Evolutionary conservation across 35 echinoderm and acorn worm species (phyloP).

Genomic region (Ptychodera flava): DNA sequence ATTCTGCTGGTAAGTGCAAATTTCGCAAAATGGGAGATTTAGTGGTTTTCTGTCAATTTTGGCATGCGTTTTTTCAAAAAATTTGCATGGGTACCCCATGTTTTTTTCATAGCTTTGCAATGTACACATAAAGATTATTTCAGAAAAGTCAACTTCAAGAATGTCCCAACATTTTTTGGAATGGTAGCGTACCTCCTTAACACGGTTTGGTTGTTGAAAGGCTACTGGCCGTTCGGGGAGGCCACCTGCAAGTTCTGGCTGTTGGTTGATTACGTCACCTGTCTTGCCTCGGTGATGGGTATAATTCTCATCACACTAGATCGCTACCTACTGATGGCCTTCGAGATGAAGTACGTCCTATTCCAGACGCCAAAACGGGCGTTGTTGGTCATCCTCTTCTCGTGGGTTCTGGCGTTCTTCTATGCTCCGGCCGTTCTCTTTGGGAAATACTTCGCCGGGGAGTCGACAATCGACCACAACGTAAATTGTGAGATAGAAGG

Average conservation of each 20-base stretch:
- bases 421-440: background rate
- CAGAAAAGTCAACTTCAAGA: no score
- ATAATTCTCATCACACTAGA: conserved; percentile 42
- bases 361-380: conserved; percentile 22
- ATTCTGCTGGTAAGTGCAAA: no score
- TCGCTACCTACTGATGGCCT: conserved; percentile 31
- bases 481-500: conserved; percentile 50
- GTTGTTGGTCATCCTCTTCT: background rate
- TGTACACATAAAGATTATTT: no score
- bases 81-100: no score
- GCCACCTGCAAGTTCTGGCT: conserved; percentile 20
- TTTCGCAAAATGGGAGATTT: no score
- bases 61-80: no score
- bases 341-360: conserved; percentile 15
- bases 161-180: no score
- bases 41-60: no score
- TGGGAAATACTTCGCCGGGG: background rate
- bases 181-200: background rate
- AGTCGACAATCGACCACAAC: conserved; percentile 19
- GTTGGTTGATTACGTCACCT: conserved; percentile 30
- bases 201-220: conserved; percentile 29
- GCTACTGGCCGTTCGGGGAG: conserved; percentile 30
- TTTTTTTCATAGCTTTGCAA: no score
- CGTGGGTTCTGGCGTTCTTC: background rate
- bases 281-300: conserved; percentile 11